Base-by-base conservation (phyloP, 2,113 vertebrate genomes). In the Engystomops pustulosus region DNA sequence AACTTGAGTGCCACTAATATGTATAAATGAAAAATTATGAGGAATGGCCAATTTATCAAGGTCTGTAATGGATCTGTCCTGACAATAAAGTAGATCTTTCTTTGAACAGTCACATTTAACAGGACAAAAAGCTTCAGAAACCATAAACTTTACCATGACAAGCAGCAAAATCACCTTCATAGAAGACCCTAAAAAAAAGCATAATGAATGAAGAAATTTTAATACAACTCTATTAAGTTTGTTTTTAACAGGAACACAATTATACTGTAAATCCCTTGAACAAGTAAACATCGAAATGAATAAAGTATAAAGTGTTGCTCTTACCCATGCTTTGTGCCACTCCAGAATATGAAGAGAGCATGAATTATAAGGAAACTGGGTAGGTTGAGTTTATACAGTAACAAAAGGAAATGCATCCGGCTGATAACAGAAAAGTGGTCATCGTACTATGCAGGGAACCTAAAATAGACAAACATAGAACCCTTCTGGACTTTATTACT, bases 1-100 rank as follows among this genome's bases (percentile, higher is more conserved):
- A 34, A 90, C 86, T 0, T 72, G 80, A 60, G 94, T 92, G 0
- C 0, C 1, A 0, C 45, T 89, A 44, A 98, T 80, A 47, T 85
- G 51, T 38, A 94, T 79, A 69, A 85, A 74, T 8, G 91, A 92
- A 89, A 92, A 12, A 83, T 92, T 91, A 84, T 84, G 49, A 77
- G 92, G 91, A 75, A 93, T 86, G 74, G 84, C 45, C 34, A 94
- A 87, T 0, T 7, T 68, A 0, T 88, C 67, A 81, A 94, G 65
- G 81, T 86, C 84, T 5, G 30, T 80, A 86, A 93, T 85, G 23
- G 49, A 38, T 12, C 41, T 55, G 1, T 86, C 88, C 0, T 85
- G 89, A 79, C 92, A 94, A n/a, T 45, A 80, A 69, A 55, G 45
- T 0, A 85, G 60, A 7, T 88, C 89, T 67, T 89, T 85, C 41